These are phyloP conservation scores for Sylvicola cinctus DNA, from an alignment of 2,888 invertebrate species.

Conservation along the genomic window DNA sequence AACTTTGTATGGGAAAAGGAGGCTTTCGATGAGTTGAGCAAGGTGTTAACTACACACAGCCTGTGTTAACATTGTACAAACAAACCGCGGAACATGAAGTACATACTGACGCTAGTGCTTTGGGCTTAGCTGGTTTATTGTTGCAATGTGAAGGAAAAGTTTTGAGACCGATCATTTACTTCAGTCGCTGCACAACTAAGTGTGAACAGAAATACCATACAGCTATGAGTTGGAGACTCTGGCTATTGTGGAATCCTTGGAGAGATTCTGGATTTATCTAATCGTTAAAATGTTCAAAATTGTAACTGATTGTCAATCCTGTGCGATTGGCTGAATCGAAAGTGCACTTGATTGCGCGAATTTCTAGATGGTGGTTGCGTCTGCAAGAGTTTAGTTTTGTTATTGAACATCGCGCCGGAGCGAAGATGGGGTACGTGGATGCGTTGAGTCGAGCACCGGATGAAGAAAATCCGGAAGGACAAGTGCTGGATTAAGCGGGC, in stretches of 20 bases:
- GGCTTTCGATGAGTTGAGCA: too few species aligned
- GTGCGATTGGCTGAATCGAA: not conserved
- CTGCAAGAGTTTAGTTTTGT: not conserved
- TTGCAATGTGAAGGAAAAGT: not conserved
- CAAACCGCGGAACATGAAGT: not conserved
- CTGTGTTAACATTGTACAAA: not conserved
- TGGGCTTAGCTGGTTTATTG: not conserved
- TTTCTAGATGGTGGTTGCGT: not conserved
- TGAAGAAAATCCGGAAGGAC: too few species aligned
- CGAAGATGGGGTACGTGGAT: not conserved
- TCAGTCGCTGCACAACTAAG: constrained; percentile 5
- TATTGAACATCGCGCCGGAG: not conserved
- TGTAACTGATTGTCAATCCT: constrained; percentile 4
- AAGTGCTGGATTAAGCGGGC: too few species aligned
- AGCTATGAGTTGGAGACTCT: constrained; percentile 7
- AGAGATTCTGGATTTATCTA: constrained; percentile 6
- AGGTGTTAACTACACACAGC: too few species aligned
- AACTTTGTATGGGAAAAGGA: not conserved
- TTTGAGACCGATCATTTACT: constrained; percentile 4
- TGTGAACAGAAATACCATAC: constrained; percentile 2
- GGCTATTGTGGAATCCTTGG: constrained; percentile 6
- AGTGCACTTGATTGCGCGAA: not conserved
- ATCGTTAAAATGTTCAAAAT: constrained; percentile 6
- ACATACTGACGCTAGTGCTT: not conserved
- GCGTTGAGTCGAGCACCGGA: too few species aligned